These are phyloP conservation scores for Agrypnus murinus DNA, from an alignment of 2,888 invertebrate genomes.

Conservation along the genomic window DNA sequence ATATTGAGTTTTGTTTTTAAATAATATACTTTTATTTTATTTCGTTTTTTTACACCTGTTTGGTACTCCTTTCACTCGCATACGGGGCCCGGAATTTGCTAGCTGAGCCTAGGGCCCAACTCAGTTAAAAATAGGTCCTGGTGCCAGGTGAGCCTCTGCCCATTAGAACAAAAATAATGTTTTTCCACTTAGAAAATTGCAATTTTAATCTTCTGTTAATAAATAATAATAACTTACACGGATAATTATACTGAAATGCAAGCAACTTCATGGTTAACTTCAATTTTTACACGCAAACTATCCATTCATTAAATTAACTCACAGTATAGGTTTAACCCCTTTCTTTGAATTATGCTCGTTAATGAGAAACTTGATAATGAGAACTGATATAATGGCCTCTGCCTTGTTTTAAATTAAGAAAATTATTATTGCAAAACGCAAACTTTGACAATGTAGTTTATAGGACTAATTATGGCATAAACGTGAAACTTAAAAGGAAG, in stretches of 20 bases:
- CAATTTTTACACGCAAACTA: constrained; percentile 3
- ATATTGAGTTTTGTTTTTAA: no score
- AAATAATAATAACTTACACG: neutral
- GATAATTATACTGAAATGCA: neutral
- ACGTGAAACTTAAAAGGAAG: neutral
- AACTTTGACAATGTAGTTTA: neutral
- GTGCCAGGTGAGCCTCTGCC: constrained; percentile 9
- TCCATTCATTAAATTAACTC: constrained; percentile 4
- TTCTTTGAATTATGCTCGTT: neutral
- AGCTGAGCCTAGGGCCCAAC: no score
- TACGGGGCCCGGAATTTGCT: no score
- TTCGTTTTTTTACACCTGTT: no score
- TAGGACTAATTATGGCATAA: neutral
- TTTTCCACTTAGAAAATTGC: constrained; percentile 9
- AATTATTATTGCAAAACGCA: neutral
- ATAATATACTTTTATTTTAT: no score
- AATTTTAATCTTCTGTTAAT: neutral
- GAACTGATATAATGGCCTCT: neutral
- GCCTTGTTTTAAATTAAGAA: constrained; percentile 9
- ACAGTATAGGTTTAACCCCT: neutral
- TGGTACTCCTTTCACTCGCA: no score
- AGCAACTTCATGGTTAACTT: neutral
- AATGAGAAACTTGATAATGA: constrained; percentile 3
- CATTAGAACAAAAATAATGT: neutral
- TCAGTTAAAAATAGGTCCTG: no score